These are phyloP conservation scores for Cyprinodon brontotheroides DNA, from an alignment of 2,113 vertebrate genomes.

Conservation along the genomic window DNA sequence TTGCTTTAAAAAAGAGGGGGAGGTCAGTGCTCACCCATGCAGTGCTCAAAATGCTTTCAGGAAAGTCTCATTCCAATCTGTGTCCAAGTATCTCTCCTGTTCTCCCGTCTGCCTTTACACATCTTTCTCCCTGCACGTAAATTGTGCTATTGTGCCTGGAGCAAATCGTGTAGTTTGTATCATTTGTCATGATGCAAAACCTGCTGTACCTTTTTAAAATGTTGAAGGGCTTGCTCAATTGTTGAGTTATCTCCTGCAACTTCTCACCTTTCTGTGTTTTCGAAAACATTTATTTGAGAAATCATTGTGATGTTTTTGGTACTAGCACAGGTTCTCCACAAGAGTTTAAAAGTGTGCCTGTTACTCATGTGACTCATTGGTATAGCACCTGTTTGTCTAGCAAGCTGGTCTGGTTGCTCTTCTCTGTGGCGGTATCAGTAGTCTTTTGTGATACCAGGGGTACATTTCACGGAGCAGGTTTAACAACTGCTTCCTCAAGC, in stretches of 20 bases:
- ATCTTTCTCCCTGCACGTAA: constrained; percentile 26
- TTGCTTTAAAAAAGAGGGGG: too few species aligned
- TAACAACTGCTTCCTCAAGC: too few species aligned
- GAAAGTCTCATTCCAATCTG: constrained; percentile 29
- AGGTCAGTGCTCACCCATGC: too few species aligned
- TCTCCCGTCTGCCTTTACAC: constrained; percentile 14
- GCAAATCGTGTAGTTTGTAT: constrained; percentile 34
- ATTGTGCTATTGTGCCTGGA: constrained; percentile 22
- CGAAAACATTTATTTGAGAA: neutral
- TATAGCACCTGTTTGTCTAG: too few species aligned
- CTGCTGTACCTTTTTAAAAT: constrained; percentile 8
- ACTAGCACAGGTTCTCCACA: neutral
- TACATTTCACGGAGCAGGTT: too few species aligned
- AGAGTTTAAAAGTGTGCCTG: too few species aligned
- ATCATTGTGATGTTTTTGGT: neutral
- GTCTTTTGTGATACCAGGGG: too few species aligned
- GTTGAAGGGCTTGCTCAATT: constrained; percentile 1
- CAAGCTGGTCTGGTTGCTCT: too few species aligned
- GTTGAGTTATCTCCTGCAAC: neutral
- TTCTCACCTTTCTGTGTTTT: neutral
- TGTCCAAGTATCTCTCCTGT: constrained; percentile 28
- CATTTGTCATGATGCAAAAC: constrained; percentile 20
- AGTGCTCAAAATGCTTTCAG: too few species aligned
- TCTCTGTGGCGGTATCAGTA: too few species aligned
- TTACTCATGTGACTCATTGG: too few species aligned